Base-by-base conservation (phyloP, 2,888 invertebrate species). In the Merodon equestris region DNA sequence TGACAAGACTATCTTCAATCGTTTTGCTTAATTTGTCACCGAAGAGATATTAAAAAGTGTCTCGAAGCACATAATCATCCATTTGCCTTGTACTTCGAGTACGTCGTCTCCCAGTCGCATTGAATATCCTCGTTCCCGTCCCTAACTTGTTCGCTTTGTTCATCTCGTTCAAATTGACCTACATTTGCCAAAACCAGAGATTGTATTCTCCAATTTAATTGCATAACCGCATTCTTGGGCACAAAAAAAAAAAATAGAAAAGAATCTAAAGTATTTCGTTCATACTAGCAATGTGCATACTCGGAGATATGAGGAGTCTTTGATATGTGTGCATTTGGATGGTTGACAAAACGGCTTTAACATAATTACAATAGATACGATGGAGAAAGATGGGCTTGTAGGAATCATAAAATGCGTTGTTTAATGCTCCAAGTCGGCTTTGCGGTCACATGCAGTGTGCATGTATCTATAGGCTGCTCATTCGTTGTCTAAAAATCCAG, bases 101-200 rank as follows among this genome's bases (percentile, higher is more conserved):
- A 56, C 34, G 63, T 15, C 63, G 61, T 70, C 63, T 58, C 53
- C n/a, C 15, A 71, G 75, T 71, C 64, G 19, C 63, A 60, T 19
- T 48, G 45, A 70, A 54, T 40, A 67, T 68, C 56, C 54, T 68
- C 56, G 19, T 57, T 51, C 18, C 34, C 18, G 54, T 73, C 12
- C 40, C 40, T 40, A 7, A n/a, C 5, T 51, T 76, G 57, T 75
- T 61, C 58, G 68, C 63, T 64, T 57, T 71, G 63, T 53, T 56
- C 51, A 40, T 45, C 45, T 34, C 56, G n/a, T 14, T 58, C 47
- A 44, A 68, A 64, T 53, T 58, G 75, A 71, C 75, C 71, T 71
- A 76, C 47, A 71, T 76, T 76, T 71, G 75, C 70, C 71, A 70
- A 76, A 71, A 64, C 58, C 75, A 76, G 71, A 58, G 75, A 76